Conservation (phyloP, 2,113 vertebrate genomes). For the Scomber colias region DNA sequence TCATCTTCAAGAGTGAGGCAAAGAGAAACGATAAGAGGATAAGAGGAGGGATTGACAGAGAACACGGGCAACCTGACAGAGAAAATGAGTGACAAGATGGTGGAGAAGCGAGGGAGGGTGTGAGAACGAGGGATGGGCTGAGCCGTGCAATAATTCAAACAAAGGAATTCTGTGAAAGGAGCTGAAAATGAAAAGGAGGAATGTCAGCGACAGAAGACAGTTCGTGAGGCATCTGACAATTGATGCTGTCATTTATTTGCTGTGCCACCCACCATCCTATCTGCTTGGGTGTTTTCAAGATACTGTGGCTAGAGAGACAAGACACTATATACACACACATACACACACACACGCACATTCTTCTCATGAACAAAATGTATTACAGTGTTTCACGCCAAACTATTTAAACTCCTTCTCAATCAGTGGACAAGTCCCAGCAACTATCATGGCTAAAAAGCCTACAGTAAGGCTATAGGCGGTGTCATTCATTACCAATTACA, state of each 20-base stretch:
- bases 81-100: conserved; percentile 7
- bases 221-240: conserved; percentile 51
- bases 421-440: conserved; percentile 12
- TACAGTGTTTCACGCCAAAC: background rate
- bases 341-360: background rate
- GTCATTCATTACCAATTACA: conserved; percentile 26
- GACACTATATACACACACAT: background rate
- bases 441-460: conserved; percentile 4
- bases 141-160: conserved; percentile 35
- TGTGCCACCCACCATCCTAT: conserved; percentile 62
- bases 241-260: conserved; percentile 40
- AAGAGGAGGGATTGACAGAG: conserved; percentile 2
- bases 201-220: conserved; percentile 35
- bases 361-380: background rate
- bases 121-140: conserved; percentile 9
- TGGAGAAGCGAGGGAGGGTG: conserved; percentile 16
- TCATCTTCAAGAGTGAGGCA: conserved; percentile 41
- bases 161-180: conserved; percentile 41
- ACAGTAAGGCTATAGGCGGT: background rate
- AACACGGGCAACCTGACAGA: background rate
- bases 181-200: conserved; percentile 32
- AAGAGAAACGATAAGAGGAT: conserved; percentile 17
- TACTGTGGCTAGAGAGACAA: background rate
- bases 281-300: conserved; percentile 50
- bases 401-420: background rate